phyloP scores from a whole-genome alignment of 2,888 invertebrate genomes.

The Mythimna loreyi region DNA sequence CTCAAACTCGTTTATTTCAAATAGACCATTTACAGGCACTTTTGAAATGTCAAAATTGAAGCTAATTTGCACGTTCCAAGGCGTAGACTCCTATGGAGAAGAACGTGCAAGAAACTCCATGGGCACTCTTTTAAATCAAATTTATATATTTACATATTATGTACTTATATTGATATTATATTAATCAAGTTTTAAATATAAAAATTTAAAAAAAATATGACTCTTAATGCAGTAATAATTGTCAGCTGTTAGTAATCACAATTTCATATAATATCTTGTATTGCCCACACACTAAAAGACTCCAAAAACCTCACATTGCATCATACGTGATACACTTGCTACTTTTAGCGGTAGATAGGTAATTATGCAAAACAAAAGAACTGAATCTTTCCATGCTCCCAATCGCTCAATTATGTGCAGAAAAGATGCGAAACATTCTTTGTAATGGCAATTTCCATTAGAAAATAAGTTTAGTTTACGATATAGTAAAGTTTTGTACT shows the following conservation, averaged over 20 bases:
- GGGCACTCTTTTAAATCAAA: no score
- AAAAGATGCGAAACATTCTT: not conserved
- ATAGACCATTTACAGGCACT: no score
- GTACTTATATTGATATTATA: no score
- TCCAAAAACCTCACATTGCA: not conserved
- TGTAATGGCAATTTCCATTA: not conserved
- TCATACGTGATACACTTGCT: not conserved
- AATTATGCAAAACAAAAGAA: not conserved
- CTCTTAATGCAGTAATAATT: not conserved
- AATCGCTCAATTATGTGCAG: not conserved
- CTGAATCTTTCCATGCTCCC: not conserved
- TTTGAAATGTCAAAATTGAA: no score
- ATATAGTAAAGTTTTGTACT: conserved; percentile 32
- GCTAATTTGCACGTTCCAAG: no score
- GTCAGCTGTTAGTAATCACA: not conserved
- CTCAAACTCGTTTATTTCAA: no score
- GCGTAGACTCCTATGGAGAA: no score
- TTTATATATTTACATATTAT: no score
- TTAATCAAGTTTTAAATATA: no score
- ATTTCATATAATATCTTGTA: not conserved
- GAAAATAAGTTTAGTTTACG: not conserved
- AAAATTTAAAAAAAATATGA: no score
- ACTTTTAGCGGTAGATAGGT: not conserved
- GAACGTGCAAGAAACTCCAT: no score
- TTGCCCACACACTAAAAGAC: not conserved